Base-by-base conservation (phyloP, 2,113 vertebrate genomes). In the Baryphthengus martii region DNA sequence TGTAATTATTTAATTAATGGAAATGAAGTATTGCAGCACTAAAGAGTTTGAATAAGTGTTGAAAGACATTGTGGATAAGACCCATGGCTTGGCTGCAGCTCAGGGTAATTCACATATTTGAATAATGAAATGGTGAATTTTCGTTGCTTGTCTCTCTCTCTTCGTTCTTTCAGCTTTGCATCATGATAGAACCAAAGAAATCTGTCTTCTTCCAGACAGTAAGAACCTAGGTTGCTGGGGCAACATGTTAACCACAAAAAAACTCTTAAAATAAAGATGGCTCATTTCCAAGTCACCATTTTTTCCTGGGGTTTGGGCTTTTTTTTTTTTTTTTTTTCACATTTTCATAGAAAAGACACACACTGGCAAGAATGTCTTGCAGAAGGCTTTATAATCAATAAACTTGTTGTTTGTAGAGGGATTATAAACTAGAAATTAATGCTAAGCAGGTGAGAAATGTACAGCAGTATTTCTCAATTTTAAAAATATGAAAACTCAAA, bases 1-100 rank as follows among this genome's bases (percentile, higher is more conserved):
- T 95, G 82, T 96, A 98, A 97, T 97, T 97, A 97, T 97, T 98
- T 97, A 98, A 97, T 97, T 94, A 97, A 97, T 96, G 95, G 94
- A 97, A 97, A 97, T 97, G 77, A 97, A 97, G 92, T 91, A 96
- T 88, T 96, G 67, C 79, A 78, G 42, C 78, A 71, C 35, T 91
- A 88, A 94, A 72, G 84, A n/a, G 40, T 68, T 70, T 98, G 97
- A 96, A 97, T 96, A 91, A 67, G 85, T 91, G 81, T 92, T 97
- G 91, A 97, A 97, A 92, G 96, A 94, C 66, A 80, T 33, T 88
- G 81, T 90, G 95, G 87, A 84, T 97, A 94, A 93, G 89, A 87
- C 79, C 72, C 79, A 71, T 67, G 78, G 81, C 76, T 96, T 82
- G 94, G 96, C 96, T 95, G 90, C 90, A 96, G 89, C 58, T 92